These are phyloP conservation scores for Xenopus laevis DNA, from an alignment of 2,113 vertebrate species.

Conservation along the genomic window DNA sequence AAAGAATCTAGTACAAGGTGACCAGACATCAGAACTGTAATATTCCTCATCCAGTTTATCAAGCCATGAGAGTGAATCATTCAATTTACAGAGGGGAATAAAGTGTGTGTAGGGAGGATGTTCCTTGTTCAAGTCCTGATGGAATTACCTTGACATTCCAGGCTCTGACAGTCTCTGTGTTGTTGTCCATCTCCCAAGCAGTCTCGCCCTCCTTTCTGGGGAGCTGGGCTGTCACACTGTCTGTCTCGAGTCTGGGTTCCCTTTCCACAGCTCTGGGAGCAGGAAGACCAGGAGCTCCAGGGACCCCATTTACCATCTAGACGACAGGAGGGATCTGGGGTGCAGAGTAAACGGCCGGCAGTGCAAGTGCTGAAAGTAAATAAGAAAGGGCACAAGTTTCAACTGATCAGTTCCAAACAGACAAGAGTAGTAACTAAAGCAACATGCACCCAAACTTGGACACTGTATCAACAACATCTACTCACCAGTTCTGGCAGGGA, in stretches of 20 bases:
- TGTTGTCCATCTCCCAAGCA: conserved; percentile 67
- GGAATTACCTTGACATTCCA: conserved; percentile 26
- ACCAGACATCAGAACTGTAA: too few relatives aligned
- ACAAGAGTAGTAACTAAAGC: too few relatives aligned
- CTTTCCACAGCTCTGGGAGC: conserved; percentile 71
- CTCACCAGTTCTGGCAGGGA: conserved; percentile 80
- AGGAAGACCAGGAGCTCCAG: conserved; percentile 74
- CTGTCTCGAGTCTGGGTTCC: conserved; percentile 68
- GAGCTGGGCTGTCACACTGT: conserved; percentile 63
- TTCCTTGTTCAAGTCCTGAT: too few relatives aligned
- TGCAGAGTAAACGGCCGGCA: conserved; percentile 67
- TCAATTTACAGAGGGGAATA: too few relatives aligned
- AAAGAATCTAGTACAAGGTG: too few relatives aligned
- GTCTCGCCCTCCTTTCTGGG: conserved; percentile 67
- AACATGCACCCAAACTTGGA: too few relatives aligned
- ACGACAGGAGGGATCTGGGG: conserved; percentile 65
- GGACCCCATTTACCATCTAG: conserved; percentile 69
- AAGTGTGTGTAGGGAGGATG: too few relatives aligned
- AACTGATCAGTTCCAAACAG: not conserved
- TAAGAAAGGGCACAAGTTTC: not conserved
- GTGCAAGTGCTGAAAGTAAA: conserved; percentile 68
- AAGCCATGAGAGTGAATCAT: too few relatives aligned
- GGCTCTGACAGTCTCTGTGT: conserved; percentile 64
- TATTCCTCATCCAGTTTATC: too few relatives aligned
- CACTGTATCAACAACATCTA: not conserved